phyloP scores from a whole-genome alignment of 2,888 invertebrate species.

The Ditula angustiorana region DNA sequence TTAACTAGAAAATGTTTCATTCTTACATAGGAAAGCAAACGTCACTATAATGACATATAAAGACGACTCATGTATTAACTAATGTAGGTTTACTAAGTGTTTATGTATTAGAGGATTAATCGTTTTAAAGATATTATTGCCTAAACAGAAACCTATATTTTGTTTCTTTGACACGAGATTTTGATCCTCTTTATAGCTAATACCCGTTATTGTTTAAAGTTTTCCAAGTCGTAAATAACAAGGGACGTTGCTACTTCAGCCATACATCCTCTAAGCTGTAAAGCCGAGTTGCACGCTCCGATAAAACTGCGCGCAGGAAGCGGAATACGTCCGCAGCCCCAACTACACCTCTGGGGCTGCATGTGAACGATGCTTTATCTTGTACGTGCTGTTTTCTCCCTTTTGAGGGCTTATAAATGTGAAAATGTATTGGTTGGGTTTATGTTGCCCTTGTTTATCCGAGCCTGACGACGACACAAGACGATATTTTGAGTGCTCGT shows the following conservation, averaged over 20 bases:
- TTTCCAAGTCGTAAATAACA: not conserved
- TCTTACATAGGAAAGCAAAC: no score
- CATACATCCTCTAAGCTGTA: constrained; percentile 18
- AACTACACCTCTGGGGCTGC: constrained; percentile 27
- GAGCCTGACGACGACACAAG: not conserved
- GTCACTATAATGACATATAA: no score
- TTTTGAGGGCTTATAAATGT: not conserved
- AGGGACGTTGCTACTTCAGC: not conserved
- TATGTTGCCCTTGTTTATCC: not conserved
- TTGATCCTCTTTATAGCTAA: not conserved
- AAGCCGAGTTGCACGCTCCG: constrained; percentile 17
- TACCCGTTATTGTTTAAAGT: not conserved
- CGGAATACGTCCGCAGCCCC: constrained; percentile 10
- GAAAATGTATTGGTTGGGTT: not conserved
- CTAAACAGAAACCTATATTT: no score
- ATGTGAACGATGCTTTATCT: constrained; percentile 21
- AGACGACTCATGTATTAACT: no score
- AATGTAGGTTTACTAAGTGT: no score
- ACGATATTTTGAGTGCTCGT: no score
- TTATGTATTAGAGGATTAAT: no score
- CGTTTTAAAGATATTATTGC: no score
- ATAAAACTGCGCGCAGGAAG: constrained; percentile 25
- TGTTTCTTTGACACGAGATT: not conserved
- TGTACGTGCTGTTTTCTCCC: constrained; percentile 16
- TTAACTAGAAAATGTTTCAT: no score